A percentile compares a stretch with the other conserved stretches of the same genome.
Conservation (phyloP, 2,113 vertebrate species). For the Gnathonemus echidnorhynchus region DNA sequence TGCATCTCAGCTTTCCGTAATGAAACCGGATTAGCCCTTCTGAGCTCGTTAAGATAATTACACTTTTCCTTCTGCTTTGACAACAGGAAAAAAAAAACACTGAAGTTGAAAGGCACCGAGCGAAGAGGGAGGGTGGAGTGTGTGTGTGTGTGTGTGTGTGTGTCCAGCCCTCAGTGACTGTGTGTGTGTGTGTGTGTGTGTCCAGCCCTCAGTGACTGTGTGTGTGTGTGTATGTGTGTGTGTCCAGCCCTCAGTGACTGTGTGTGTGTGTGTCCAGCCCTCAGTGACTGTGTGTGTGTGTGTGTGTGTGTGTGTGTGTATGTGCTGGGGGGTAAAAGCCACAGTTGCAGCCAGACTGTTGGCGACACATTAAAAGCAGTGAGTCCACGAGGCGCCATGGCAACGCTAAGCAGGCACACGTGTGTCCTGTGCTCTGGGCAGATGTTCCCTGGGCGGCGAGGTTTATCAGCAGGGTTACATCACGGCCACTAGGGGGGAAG, state of each 20-base stretch:
- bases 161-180: neutral
- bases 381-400: conserved; percentile 36
- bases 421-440: conserved; percentile 13
- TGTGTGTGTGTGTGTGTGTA: neutral
- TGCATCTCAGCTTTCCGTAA: neutral
- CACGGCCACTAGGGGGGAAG: neutral
- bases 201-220: neutral
- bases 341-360: conserved; percentile 57
- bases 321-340: conserved; percentile 42
- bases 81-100: conserved; percentile 29
- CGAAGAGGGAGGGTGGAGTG: conserved; percentile 29
- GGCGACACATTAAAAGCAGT: conserved; percentile 62
- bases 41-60: conserved; percentile 16
- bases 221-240: conserved; percentile 16
- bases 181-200: neutral
- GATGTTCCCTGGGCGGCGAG: neutral
- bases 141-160: neutral
- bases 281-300: too few species aligned
- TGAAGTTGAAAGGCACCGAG: conserved; percentile 16
- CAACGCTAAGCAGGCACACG: conserved; percentile 24
- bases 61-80: conserved; percentile 26
- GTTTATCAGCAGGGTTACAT: conserved; percentile 22
- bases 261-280: neutral
- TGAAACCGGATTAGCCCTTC: neutral
- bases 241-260: neutral